Percentiles rank a stretch among this genome's conserved stretches.
Evolutionary conservation across 1,140 invertebrate genomes (phyloP).

Genomic region (Anoplolepis gracilipes): DNA sequence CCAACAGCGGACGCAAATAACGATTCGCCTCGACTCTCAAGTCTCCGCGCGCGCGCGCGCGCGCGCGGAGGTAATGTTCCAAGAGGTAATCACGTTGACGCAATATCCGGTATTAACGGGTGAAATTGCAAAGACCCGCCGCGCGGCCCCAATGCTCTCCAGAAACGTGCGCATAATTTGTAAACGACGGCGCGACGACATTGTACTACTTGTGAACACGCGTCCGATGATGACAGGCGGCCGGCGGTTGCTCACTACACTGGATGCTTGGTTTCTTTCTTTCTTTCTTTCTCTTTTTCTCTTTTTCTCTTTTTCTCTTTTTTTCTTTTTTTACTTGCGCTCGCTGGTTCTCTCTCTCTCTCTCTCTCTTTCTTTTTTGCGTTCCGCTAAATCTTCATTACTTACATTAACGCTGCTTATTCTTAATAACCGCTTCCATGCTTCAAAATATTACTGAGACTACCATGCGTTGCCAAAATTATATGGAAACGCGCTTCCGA

Average conservation of each 20-base stretch:
- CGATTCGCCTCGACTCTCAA: slow-evolving; percentile 4
- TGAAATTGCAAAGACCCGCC: slow-evolving; percentile 63
- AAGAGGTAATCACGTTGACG: slow-evolving; percentile 57
- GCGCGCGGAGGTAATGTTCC: slow-evolving; percentile 19
- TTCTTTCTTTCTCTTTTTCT: slow-evolving; percentile 26
- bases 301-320: not conserved
- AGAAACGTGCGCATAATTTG: slow-evolving; percentile 43
- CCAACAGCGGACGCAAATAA: slow-evolving; percentile 4
- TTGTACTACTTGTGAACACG: slow-evolving; percentile 44
- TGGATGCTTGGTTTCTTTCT: slow-evolving; percentile 51
- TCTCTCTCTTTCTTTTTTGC: not conserved
- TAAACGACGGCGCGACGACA: slow-evolving; percentile 43
- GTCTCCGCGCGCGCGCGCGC: not conserved
- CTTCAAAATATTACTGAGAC: not conserved
- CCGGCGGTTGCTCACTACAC: slow-evolving; percentile 69
- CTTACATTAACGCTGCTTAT: slow-evolving; percentile 28
- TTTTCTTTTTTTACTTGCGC: too few species aligned
- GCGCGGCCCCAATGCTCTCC: not conserved
- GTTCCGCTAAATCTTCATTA: slow-evolving; percentile 56
- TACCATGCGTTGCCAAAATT: not conserved
- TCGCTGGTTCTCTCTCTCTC: slow-evolving; percentile 7
- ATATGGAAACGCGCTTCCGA: not conserved
- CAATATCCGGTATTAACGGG: slow-evolving; percentile 57
- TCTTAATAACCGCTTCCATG: slow-evolving; percentile 24
- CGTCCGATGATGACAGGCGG: slow-evolving; percentile 58